Conservation (phyloP, 2,113 vertebrate genomes). For the Lagopus leucura region DNA sequence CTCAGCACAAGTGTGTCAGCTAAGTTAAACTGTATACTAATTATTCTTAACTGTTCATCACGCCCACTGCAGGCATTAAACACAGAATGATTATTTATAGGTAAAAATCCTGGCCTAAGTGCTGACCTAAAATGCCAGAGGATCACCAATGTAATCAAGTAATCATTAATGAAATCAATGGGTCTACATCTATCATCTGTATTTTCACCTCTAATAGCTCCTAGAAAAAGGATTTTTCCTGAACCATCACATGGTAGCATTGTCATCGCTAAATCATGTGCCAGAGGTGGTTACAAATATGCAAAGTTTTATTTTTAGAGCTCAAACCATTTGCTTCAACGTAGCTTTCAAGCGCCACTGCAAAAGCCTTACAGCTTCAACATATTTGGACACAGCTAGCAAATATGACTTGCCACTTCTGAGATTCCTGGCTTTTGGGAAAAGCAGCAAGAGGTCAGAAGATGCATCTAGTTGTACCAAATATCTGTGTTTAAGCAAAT, state of each 20-base stretch:
- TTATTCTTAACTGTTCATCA: neutral
- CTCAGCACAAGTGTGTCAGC: neutral
- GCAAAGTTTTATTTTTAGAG: neutral
- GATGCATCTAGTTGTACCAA: rapidly evolving
- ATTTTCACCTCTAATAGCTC: neutral
- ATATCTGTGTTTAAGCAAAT: neutral
- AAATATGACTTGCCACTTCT: neutral
- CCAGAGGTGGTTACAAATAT: neutral
- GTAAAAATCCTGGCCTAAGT: slow-evolving; percentile 23
- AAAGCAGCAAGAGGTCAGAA: neutral
- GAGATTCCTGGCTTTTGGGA: neutral
- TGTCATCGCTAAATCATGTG: neutral
- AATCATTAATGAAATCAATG: neutral
- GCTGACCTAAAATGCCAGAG: neutral
- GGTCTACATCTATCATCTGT: neutral
- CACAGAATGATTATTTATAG: slow-evolving; percentile 11
- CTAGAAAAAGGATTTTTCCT: slow-evolving; percentile 27
- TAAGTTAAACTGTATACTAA: neutral
- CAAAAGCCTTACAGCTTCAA: neutral
- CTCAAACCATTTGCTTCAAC: neutral
- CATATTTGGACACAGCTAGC: neutral
- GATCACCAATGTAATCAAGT: neutral
- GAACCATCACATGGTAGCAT: neutral
- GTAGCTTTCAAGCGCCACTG: neutral
- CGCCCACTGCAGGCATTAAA: neutral